These are phyloP conservation scores for Mycteria americana DNA, from an alignment of 2,797 vertebrate species.

Conservation along the genomic window DNA sequence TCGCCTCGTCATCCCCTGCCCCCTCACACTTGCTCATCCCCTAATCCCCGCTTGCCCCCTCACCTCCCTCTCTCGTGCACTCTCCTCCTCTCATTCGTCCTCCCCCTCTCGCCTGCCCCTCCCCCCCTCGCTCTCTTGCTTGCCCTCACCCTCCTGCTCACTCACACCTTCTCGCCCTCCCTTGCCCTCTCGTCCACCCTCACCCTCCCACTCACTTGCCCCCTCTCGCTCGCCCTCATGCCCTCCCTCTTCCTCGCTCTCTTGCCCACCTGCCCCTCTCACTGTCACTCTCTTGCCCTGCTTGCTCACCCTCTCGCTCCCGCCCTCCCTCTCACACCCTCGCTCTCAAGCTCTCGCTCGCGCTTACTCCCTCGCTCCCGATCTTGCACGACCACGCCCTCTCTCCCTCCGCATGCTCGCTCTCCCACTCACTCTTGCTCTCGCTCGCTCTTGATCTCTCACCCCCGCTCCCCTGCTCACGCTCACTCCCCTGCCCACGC, in stretches of 20 bases:
- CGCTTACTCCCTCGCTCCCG: not conserved
- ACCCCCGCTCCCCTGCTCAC: not conserved
- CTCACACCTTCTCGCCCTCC: not conserved
- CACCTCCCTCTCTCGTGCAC: not conserved
- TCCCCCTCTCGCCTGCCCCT: not conserved
- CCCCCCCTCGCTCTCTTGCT: not conserved
- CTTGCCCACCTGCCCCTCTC: not conserved
- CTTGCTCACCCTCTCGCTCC: no score
- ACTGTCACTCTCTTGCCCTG: not conserved
- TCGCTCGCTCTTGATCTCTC: not conserved
- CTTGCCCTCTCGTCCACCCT: not conserved
- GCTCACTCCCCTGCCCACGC: not conserved
- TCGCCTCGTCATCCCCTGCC: not conserved
- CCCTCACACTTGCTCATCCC: not conserved
- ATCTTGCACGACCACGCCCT: not conserved
- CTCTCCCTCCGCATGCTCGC: not conserved
- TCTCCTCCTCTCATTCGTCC: not conserved
- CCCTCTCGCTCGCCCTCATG: no score
- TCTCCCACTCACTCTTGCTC: not conserved
- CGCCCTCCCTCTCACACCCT: no score
- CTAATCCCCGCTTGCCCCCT: not conserved
- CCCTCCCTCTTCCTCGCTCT: no score
- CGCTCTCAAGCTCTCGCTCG: no score
- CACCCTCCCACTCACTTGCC: not conserved
- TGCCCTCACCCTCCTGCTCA: not conserved